Evolutionary conservation across 2,113 vertebrate species (phyloP), one percentile per base, ranked within the genome.

Genomic region (Oriolus oriolus): DNA sequence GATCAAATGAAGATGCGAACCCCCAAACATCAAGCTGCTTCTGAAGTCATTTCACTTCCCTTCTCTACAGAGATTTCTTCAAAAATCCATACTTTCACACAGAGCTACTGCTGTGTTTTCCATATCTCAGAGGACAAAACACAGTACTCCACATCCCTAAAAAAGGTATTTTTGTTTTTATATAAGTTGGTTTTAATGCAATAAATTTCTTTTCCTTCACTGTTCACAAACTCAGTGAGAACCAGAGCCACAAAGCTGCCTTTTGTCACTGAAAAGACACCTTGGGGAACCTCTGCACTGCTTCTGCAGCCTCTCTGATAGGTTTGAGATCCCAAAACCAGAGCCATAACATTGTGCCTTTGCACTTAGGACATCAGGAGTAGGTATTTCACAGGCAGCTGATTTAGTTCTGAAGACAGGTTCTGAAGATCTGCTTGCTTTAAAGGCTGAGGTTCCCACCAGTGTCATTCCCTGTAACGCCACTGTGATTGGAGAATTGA

Each of bases 201-300:
- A 44, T 37, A 82, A 61, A n/a, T 69, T 41, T 35, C 3, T 94
- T 90, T 91, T 71, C 47, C 74, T 79, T 78, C n/a, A 4, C 22
- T 4, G 20, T 79, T 91, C 70, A 47, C 63, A 92, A 87, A 63
- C 16, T 50, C 65, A 81, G 1, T 16, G 61, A 57, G 86, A 95
- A 41, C 13, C 27, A 44, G 47, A 83, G 56, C 11, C 33, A 71
- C 60, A 70, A 56, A 94, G 42, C 16, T 37, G 42, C 4, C 1
- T 74, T 89, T 75, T 87, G 70, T 56, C 54, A 18, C 31, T 17
- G 27, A 15, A 70, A 84, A 70, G 16, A 11, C 14, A n/a, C 74
- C 45, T 41, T 33, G 2, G 74, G 54, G 74, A 93, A 60, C 10
- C 0, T 2, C 56, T 4, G 2, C 0, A 0, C 60, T 45, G 60